These are phyloP conservation scores for Cryptoprocta ferox DNA, from an alignment of 2,797 vertebrate genomes.

Conservation along the genomic window DNA sequence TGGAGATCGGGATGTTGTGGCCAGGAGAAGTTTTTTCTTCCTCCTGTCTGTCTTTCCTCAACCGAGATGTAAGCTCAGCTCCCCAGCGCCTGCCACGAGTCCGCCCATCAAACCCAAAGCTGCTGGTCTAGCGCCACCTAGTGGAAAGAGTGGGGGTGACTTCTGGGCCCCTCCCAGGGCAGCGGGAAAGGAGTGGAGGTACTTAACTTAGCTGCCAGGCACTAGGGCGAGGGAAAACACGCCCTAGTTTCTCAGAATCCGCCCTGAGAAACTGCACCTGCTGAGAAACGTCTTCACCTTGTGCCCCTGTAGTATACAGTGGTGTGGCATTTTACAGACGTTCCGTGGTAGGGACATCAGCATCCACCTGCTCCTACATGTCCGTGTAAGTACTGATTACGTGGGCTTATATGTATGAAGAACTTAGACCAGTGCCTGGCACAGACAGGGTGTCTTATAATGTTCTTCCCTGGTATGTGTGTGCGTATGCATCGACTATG, in stretches of 20 bases:
- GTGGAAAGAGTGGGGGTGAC: constrained; percentile 39
- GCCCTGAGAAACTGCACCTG: not conserved
- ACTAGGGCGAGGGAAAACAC: no score
- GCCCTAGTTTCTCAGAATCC: not conserved
- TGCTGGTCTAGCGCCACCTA: constrained; percentile 76
- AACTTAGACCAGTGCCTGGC: not conserved
- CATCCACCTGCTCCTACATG: no score
- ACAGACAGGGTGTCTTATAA: not conserved
- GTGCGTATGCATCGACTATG: no score
- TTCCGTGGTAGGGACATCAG: not conserved
- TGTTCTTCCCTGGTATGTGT: not conserved
- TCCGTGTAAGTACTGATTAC: not conserved
- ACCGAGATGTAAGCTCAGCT: not conserved
- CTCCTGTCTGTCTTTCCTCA: not conserved
- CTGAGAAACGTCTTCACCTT: not conserved
- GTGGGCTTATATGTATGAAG: not conserved
- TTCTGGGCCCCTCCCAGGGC: not conserved
- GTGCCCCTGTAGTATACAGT: no score
- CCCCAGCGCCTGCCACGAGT: not conserved
- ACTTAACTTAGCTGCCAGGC: not conserved
- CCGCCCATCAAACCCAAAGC: constrained; percentile 43
- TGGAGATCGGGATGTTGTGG: not conserved
- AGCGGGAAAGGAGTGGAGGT: not conserved
- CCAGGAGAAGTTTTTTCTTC: constrained; percentile 17
- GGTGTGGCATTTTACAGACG: not conserved